Evolutionary conservation across 1,140 invertebrate species (phyloP).

Genomic region (Drosophila arawakana): DNA sequence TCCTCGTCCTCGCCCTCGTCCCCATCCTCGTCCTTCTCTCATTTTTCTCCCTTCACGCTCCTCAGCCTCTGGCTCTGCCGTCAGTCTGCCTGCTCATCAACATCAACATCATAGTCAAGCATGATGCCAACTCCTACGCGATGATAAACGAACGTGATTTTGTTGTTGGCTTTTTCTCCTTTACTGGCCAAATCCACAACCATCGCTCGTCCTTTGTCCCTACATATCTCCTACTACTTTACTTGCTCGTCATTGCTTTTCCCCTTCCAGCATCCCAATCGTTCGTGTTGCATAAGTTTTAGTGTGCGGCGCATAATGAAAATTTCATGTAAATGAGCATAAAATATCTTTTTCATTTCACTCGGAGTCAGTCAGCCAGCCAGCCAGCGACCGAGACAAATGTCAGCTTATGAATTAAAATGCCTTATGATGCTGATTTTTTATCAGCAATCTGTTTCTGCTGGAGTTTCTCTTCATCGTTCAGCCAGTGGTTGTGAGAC

Average conservation of each 20-base stretch:
- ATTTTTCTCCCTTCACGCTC: constrained; percentile 16
- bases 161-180: constrained; percentile 65
- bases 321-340: constrained; percentile 84
- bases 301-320: constrained; percentile 78
- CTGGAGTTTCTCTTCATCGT: neutral
- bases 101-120: constrained; percentile 76
- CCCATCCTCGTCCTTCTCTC: constrained; percentile 16
- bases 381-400: constrained; percentile 68
- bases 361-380: constrained; percentile 43
- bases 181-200: constrained; percentile 62
- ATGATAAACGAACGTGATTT: constrained; percentile 82
- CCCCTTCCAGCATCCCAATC: neutral
- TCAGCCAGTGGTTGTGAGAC: neutral
- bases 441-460: constrained; percentile 55
- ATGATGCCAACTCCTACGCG: constrained; percentile 61
- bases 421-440: constrained; percentile 76
- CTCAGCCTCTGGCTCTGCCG: constrained; percentile 25
- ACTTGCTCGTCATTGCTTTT: constrained; percentile 12
- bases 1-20: constrained; percentile 26
- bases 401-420: constrained; percentile 84
- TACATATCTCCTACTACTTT: constrained; percentile 7
- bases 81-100: constrained; percentile 74
- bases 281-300: constrained; percentile 67
- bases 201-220: constrained; percentile 11
- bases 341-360: constrained; percentile 83